phyloP scores from a whole-genome alignment of 1,140 invertebrate species.

The Calliphora vicina region DNA sequence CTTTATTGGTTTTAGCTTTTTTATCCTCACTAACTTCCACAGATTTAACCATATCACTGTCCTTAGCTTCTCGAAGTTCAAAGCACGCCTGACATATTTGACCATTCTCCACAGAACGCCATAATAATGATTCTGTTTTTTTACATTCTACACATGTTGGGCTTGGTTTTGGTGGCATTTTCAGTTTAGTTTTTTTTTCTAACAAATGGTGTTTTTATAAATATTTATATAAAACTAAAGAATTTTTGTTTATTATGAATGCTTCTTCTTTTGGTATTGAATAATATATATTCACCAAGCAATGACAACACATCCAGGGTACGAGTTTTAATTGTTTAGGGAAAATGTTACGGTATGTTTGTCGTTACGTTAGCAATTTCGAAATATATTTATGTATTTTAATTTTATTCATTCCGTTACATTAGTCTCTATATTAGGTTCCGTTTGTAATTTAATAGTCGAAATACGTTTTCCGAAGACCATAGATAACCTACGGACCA shows the following conservation, averaged over 20 bases:
- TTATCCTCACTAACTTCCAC: conserved; percentile 24
- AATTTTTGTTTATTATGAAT: neutral
- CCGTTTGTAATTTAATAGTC: no score
- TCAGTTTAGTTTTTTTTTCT: neutral
- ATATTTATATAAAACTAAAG: neutral
- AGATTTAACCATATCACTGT: neutral
- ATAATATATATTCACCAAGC: neutral
- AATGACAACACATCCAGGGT: neutral
- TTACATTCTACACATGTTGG: conserved; percentile 39
- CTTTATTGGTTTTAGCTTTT: neutral
- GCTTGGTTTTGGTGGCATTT: conserved; percentile 36
- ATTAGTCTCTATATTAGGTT: no score
- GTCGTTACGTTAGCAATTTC: no score
- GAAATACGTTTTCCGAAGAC: no score
- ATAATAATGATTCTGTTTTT: conserved; percentile 39
- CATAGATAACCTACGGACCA: no score
- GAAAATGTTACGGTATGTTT: no score
- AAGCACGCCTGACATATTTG: conserved; percentile 40
- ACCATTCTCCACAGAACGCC: conserved; percentile 34
- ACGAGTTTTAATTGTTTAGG: no score
- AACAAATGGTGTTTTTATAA: neutral
- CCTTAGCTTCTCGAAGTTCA: conserved; percentile 34
- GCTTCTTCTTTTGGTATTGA: neutral
- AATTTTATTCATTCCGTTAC: no score
- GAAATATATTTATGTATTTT: no score